Evolutionary conservation across 2,797 vertebrate species (phyloP), one percentile per base, ranked within the genome.

Genomic region (Tiaroga cobitis): DNA sequence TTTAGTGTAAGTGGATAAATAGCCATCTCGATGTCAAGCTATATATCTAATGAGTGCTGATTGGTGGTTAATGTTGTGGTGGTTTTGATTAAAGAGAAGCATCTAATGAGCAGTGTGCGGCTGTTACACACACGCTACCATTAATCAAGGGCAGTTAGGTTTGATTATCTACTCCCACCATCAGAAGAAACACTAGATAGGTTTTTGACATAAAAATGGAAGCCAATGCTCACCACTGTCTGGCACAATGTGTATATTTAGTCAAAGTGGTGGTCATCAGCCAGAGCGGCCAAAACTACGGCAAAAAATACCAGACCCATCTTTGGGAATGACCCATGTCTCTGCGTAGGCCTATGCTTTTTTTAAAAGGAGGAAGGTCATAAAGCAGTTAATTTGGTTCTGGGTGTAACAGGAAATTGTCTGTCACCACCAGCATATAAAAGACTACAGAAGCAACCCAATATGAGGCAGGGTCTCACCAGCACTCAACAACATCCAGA

Each of bases 291-390:
- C 39, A 51, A 88, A 88, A 81, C 85, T 61, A 67, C 85, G 82
- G 87, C 87, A 89, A 89, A 90, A 80, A 92, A 93, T 89, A 94
- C 88, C 89, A 92, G 90, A 91, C 77, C 90, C 90, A 92, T 92
- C 91, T 92, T 90, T 90, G 90, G 92, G 91, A 90, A 92, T 93
- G 87, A 83, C 88, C 88, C 26, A 9, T 80, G 68, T 67, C 51
- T 39, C 16, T 85, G 81, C 54, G 37, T 81, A 87, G 65, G 85
- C 41, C n/a, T 19, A 10, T 43, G 56, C 34, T 63, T 78, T 29
- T 87, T 88, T 81, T 82, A 29, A 2, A 65, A 54, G 43, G 16
- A 65, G 74, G 87, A 87, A 92, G 87, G 91, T 91, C 72, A 91
- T 88, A 91, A 92, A 90, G 84, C 86, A 86, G 74, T 4, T 9